Evolutionary conservation across 2,888 invertebrate species (phyloP).

Genomic region (Temnothorax rugatulus): DNA sequence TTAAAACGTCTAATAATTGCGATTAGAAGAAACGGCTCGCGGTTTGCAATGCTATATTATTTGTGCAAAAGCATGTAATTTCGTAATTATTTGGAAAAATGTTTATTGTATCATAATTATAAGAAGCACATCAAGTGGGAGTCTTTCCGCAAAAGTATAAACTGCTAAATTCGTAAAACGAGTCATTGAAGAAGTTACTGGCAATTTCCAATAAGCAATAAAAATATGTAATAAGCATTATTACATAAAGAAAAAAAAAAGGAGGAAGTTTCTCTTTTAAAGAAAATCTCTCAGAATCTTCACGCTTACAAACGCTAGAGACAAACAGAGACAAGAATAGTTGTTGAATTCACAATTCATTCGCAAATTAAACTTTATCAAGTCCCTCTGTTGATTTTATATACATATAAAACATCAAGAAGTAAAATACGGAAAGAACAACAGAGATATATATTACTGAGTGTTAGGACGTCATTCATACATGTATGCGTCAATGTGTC

Average conservation of each 20-base stretch:
- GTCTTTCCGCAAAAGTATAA: constrained; percentile 4
- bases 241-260: neutral
- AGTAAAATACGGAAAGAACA: neutral
- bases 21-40: constrained; percentile 53
- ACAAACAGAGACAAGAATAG: constrained; percentile 15
- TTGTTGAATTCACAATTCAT: neutral
- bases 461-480: too few relatives aligned
- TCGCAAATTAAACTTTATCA: too few relatives aligned
- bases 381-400: neutral
- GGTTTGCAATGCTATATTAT: neutral
- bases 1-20: constrained; percentile 54
- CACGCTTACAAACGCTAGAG: too few relatives aligned
- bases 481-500: too few relatives aligned
- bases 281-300: neutral
- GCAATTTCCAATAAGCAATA: neutral
- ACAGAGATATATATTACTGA: neutral
- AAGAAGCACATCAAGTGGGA: neutral
- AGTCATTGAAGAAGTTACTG: neutral
- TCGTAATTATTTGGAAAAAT: neutral
- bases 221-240: neutral
- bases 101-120: neutral
- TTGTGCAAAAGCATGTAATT: constrained; percentile 15
- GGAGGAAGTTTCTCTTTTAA: too few relatives aligned
- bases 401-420: neutral
- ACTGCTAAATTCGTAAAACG: constrained; percentile 18